Conservation (phyloP, 2,113 vertebrate genomes). For the Alaudala cheleensis region DNA sequence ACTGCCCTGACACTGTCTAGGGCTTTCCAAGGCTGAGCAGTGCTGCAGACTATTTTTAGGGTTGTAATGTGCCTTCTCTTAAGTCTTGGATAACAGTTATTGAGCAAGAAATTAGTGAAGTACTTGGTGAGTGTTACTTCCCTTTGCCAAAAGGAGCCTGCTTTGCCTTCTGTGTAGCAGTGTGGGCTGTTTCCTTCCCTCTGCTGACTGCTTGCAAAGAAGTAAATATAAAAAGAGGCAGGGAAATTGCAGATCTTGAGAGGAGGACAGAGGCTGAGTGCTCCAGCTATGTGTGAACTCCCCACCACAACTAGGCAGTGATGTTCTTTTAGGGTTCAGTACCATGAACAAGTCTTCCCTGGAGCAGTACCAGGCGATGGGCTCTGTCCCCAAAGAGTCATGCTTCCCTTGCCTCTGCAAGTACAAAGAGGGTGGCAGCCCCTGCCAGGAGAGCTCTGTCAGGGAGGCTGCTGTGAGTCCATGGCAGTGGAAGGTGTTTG, state of each 20-base stretch:
- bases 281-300: background rate
- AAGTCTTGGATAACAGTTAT: constrained; percentile 32
- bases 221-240: background rate
- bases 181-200: background rate
- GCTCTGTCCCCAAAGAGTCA: background rate
- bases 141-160: constrained; percentile 32
- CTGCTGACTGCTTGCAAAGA: background rate
- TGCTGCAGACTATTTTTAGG: constrained; percentile 51
- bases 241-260: background rate
- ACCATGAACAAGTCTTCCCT: background rate
- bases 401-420: background rate
- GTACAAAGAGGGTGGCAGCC: background rate
- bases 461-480: background rate
- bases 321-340: background rate
- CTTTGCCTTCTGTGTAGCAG: background rate
- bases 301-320: background rate
- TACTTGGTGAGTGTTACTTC: constrained; percentile 28
- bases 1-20: background rate
- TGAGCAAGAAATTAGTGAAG: constrained; percentile 6
- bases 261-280: background rate
- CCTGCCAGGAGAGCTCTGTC: background rate
- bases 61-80: constrained; percentile 69
- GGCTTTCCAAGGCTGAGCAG: constrained; percentile 46
- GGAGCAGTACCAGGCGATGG: background rate
- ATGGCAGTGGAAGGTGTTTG: background rate